phyloP scores from a whole-genome alignment of 2,113 vertebrate genomes.

The Dipodomys spectabilis region DNA sequence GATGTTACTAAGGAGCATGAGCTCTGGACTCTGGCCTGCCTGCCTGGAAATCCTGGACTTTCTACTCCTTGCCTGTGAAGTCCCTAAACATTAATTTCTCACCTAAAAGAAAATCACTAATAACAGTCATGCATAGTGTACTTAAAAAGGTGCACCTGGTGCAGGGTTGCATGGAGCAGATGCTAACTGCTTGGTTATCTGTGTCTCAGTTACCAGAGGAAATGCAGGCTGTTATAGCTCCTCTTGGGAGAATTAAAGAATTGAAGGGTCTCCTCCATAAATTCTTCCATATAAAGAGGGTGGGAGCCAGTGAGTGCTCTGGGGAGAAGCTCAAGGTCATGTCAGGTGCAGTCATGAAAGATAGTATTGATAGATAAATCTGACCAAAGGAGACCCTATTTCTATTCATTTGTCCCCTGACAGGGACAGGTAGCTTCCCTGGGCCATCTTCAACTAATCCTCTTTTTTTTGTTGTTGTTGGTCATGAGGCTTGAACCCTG shows the following conservation, averaged over 20 bases:
- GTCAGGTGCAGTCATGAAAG: not conserved
- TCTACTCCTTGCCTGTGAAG: not conserved
- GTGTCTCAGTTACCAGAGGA: not conserved
- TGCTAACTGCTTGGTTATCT: not conserved
- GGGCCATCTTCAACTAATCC: too few species aligned
- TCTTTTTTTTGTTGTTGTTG: too few species aligned
- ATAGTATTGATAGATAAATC: not conserved
- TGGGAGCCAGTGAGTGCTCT: not conserved
- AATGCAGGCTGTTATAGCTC: not conserved
- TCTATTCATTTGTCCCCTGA: not conserved
- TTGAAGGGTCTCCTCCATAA: not conserved
- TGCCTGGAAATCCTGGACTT: not conserved
- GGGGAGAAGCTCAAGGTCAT: not conserved
- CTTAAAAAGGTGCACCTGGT: not conserved
- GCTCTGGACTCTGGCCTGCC: not conserved
- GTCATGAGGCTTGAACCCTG: too few species aligned
- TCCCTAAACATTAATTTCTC: not conserved
- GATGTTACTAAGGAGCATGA: not conserved
- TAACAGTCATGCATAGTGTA: too few species aligned
- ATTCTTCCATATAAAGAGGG: not conserved
- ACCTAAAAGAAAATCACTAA: not conserved
- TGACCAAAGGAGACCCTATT: not conserved
- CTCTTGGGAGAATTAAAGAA: not conserved
- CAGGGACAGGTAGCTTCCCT: not conserved
- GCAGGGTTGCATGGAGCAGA: not conserved